Base-by-base conservation (phyloP, 2,113 vertebrate species). In the Syrrhaptes paradoxus region DNA sequence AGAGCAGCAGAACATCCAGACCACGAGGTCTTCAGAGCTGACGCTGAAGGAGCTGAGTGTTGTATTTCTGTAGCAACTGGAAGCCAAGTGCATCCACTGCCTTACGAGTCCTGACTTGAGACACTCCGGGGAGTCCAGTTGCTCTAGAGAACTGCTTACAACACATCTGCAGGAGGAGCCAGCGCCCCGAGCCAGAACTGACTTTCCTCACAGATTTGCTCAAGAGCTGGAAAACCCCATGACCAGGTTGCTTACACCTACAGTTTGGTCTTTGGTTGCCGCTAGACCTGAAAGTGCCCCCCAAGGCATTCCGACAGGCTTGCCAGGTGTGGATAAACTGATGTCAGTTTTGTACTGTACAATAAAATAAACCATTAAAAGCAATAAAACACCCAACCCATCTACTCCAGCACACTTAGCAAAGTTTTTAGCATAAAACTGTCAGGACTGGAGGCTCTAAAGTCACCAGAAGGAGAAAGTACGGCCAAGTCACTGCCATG, bases 51-150 rank as follows among this genome's bases (percentile, higher is more conserved):
- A 58, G 70, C 55, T 24, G 46, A 32, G 36, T 7, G 8, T 31
- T 4, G 2, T 4, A 3, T 58, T 78, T 46, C 88, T 67, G 38
- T 15, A 61, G 74, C 61, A 46, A 17, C 38, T 65, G 38, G 32
- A 31, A 83, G 54, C 49, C 28, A 54, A 84, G 13, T 6, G 16
- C 38, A 32, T 49, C 70, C 32, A 1, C 19, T 45, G 18, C 28
- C 16, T 48, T 6, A 12, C 1, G 1, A 45, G 11, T 38, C 73
- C 10, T 2, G 11, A 31, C 19, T 34, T 0, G 1, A 59, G 46
- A 24, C 25, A 2, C 10, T 32, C 12, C 25, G 22, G 29, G 16
- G 74, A 71, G 28, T 26, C 10, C 14, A 57, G 76, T 9, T 17
- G 70, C 36, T 43, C 38, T 34, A 7, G 11, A 68, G 34, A 87